Conservation (phyloP, 2,797 vertebrate species). For the Mormyrops boulengeri region DNA sequence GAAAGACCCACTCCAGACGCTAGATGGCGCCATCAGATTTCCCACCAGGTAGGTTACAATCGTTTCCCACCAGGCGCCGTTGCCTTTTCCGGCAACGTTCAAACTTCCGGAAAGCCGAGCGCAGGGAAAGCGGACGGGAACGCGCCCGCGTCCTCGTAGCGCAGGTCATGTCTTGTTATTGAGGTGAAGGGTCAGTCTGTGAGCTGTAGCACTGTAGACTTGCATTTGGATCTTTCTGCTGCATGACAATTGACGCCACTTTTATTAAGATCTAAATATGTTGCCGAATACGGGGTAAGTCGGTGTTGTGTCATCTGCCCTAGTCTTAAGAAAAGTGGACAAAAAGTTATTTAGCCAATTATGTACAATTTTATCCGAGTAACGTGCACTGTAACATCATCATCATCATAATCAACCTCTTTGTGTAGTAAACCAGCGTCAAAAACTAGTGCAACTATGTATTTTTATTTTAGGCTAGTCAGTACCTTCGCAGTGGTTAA, state of each 20-base stretch:
- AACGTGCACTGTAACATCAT: background rate
- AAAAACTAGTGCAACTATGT: background rate
- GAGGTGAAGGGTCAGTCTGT: background rate
- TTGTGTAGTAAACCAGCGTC: background rate
- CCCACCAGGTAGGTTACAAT: background rate
- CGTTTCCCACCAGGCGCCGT: background rate
- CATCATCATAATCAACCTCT: background rate
- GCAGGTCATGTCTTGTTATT: background rate
- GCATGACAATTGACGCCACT: background rate
- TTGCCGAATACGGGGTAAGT: constrained; percentile 14
- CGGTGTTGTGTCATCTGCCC: background rate
- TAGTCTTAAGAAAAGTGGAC: background rate
- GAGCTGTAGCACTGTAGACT: background rate
- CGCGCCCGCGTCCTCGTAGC: background rate
- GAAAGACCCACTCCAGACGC: background rate
- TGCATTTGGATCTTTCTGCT: background rate
- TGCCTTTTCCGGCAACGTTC: background rate
- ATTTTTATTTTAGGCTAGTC: background rate
- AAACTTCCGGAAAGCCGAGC: background rate
- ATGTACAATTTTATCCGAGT: background rate
- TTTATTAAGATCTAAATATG: background rate
- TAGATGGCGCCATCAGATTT: background rate
- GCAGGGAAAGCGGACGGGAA: background rate
- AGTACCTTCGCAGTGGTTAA: background rate
- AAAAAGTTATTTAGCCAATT: background rate